These are phyloP conservation scores for Bucco capensis DNA, from an alignment of 2,113 vertebrate species.

Conservation along the genomic window DNA sequence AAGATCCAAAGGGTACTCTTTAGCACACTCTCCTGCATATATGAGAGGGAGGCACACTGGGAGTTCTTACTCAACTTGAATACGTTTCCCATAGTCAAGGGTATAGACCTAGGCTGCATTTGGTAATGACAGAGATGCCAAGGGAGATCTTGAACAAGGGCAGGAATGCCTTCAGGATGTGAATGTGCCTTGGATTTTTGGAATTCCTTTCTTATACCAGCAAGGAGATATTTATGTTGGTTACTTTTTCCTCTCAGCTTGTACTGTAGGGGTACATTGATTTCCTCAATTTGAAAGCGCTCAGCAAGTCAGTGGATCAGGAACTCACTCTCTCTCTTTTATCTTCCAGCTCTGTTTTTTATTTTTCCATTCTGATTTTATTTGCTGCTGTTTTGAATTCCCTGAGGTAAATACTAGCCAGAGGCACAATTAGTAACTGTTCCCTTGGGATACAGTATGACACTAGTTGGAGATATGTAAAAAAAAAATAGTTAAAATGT, in stretches of 20 bases:
- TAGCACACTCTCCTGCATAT: neutral
- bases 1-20: neutral
- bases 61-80: neutral
- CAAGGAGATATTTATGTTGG: neutral
- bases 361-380: neutral
- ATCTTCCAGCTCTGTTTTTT: neutral
- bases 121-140: neutral
- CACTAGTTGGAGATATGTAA: neutral
- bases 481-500: neutral
- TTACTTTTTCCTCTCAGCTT: neutral
- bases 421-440: neutral
- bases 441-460: neutral
- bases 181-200: neutral
- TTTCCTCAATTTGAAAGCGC: neutral
- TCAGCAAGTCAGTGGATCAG: neutral
- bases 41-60: neutral
- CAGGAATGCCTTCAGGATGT: neutral
- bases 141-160: neutral
- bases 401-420: neutral
- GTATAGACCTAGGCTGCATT: neutral
- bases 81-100: neutral
- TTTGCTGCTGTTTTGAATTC: slow-evolving; percentile 19
- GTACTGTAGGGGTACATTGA: neutral
- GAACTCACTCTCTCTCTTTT: neutral
- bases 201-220: neutral